Percentiles rank a stretch among this genome's conserved stretches.
These are phyloP conservation scores for Tetragonisca angustula DNA, from an alignment of 2,888 invertebrate species.

Conservation along the genomic window DNA sequence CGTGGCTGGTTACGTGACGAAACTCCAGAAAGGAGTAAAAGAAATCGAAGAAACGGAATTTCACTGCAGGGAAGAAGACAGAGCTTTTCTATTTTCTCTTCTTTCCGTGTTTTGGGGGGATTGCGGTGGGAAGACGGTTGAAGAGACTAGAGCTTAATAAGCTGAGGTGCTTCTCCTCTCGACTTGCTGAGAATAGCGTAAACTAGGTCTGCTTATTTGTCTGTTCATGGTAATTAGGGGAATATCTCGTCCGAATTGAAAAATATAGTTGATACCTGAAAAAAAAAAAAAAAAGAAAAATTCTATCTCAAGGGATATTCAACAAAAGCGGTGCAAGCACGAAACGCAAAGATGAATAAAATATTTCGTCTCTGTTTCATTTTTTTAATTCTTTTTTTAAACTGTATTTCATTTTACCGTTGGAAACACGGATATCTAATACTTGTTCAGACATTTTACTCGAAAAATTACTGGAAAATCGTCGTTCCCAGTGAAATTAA, in stretches of 20 bases:
- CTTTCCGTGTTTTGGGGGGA: background rate
- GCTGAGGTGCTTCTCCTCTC: slow-evolving; percentile 15
- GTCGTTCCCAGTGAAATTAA: too few species aligned
- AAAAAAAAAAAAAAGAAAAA: background rate
- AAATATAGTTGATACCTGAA: background rate
- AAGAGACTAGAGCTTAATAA: slow-evolving; percentile 32
- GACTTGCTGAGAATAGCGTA: slow-evolving; percentile 25
- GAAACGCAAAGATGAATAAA: background rate
- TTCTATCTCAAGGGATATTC: background rate
- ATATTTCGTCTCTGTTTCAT: background rate
- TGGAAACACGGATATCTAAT: too few species aligned
- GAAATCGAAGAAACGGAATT: background rate
- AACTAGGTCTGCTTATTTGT: slow-evolving; percentile 30
- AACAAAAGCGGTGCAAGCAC: background rate
- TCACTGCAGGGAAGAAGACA: background rate
- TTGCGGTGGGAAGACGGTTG: slow-evolving; percentile 6
- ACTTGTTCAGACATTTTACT: too few species aligned
- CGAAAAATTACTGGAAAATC: background rate
- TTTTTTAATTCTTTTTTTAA: background rate
- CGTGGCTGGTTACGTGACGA: too few species aligned
- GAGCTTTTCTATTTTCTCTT: background rate
- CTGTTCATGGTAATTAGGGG: slow-evolving; percentile 12
- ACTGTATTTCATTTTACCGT: background rate
- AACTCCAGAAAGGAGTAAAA: background rate
- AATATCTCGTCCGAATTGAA: slow-evolving; percentile 8